Conservation (phyloP, 23 tunicate species). For the Halocynthia roretzi region DNA sequence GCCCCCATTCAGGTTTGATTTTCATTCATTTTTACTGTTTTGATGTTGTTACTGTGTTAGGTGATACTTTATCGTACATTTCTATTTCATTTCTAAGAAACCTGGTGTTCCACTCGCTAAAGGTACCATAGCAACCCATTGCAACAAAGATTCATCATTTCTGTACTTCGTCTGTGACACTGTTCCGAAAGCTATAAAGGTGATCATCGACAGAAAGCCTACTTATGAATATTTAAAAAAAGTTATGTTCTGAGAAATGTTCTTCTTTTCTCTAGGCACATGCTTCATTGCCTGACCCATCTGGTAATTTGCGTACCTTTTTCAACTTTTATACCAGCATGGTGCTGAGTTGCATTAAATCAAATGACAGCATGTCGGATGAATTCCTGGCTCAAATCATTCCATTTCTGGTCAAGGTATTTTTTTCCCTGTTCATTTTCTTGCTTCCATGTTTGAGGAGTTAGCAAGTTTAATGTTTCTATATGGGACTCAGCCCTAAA, state of each 20-base stretch:
- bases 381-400: slow-evolving; percentile 10
- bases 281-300: background rate
- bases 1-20: slow-evolving; percentile 11
- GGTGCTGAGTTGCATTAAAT: slow-evolving; percentile 17
- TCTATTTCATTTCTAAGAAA: background rate
- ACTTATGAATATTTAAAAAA: background rate
- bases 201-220: background rate
- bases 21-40: background rate
- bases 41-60: background rate
- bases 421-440: background rate
- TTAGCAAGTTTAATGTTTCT: no score
- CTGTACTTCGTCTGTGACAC: slow-evolving; percentile 39
- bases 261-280: background rate
- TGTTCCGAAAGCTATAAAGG: slow-evolving; percentile 22
- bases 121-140: slow-evolving; percentile 16
- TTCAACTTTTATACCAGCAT: slow-evolving; percentile 31
- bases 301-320: background rate
- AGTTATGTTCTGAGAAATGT: slow-evolving; percentile 4
- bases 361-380: slow-evolving; percentile 12
- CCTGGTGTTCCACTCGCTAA: slow-evolving; percentile 22
- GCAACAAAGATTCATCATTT: slow-evolving; percentile 20
- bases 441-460: no score
- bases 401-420: slow-evolving; percentile 27
- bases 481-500: no score
- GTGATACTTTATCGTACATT: background rate